Evolutionary conservation across 2,113 vertebrate species (phyloP), one percentile per base, ranked within the genome.

Genomic region (Nematolebias whitei): DNA sequence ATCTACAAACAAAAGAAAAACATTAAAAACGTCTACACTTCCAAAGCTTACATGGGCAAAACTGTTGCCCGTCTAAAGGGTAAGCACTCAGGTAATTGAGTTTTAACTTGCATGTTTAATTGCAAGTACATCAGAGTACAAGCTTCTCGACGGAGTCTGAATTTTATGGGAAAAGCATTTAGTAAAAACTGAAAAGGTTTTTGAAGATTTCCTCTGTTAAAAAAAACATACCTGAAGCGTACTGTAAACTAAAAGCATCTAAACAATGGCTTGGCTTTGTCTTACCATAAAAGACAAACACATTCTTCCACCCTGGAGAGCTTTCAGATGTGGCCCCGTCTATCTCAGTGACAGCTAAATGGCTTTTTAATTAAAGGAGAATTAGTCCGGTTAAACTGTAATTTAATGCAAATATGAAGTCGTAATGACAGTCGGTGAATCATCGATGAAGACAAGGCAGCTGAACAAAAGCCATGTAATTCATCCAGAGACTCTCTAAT

Each of bases 391-490:
- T 94, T 95, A 95, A 96, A 95, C 94, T 94, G 93, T 94, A 94
- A 96, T 97, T 96, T 95, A 95, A 97, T 95, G 96, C 94, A 95
- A 95, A 95, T 95, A 95, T 95, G 95, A 95, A 95, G 92, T 94
- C 91, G 74, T 95, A 96, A 97, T 94, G 94, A 94, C 92, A 94
- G 80, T 83, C 92, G 89, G 92, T 96, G 95, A 96, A 95, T 96
- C 94, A 95, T 93, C 93, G 91, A 86, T 90, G 89, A 92, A 94
- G 94, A 95, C 89, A 91, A 94, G 90, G 93, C 94, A 85, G 92
- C 92, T 87, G 91, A 95, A 95, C 90, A 94, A 94, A 87, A 93
- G 93, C 88, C 79, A 89, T 83, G 94, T 93, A 94, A 96, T 96
- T 95, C 92, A 95, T 95, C 94, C 90, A 92, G 92, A 73, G 79